Evolutionary conservation across 1,140 invertebrate genomes (phyloP), one percentile per base, ranked within the genome.

Genomic region (Akabosia matsudoensis): DNA sequence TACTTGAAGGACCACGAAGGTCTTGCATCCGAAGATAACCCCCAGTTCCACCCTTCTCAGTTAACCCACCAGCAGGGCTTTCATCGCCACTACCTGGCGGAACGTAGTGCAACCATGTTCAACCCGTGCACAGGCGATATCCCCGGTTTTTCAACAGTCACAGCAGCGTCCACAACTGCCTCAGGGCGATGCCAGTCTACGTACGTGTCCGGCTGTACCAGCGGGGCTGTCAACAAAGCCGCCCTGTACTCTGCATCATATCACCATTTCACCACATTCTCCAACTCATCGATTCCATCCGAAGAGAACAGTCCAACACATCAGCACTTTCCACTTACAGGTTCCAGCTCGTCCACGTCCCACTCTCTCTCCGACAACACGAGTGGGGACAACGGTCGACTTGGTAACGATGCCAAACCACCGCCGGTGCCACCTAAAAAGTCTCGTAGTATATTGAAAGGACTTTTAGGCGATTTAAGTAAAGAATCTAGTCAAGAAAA

Each of bases 391-490:
- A 34, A 72, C 22, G 67, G 33, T 2, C 7, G 33, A 10, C 13
- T 18, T 24, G 70, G 33, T 16, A 72, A 51, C 24, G 70, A 51
- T 37, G 33, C 10, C 2, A 51, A 26, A 3, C 14, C 56, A 51
- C 92, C 92, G 51, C 93, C 92, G 22, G 84, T 94, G 79, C 93
- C 92, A 73, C 93, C 93, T 71, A 93, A 94, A 85, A 88, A 85
- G 82, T 85, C 85, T 30, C 85, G 87, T 84, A 86, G 83, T 67
- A 67, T 67, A 30, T n/a, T 67, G 61, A 67, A 31, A 67, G 28
- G 61, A 2, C 31, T 67, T 10, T 31, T 67, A 51, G 34, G 82
- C 82, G 77, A 76, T 81, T 73, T 75, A 74, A 24, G 80, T 76
- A 22, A 82, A 77, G 52, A 78, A 74, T 76, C 76, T 72, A 82